Evolutionary conservation across 2,888 invertebrate genomes (phyloP).

Genomic region (Nasonia oneida): DNA sequence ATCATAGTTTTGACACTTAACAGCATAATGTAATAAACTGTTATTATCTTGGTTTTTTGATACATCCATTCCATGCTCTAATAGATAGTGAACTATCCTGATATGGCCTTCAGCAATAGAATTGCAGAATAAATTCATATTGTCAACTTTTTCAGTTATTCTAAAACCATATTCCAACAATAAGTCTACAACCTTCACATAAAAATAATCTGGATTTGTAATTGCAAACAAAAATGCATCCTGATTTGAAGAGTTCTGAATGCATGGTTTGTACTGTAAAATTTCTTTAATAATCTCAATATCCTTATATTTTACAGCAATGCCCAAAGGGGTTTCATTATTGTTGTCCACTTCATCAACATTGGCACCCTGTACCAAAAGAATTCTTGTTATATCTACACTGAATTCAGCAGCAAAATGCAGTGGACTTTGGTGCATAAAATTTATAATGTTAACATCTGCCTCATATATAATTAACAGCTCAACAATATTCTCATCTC

Average conservation of each 20-base stretch:
- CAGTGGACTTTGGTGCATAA: constrained; percentile 23
- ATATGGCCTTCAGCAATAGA: constrained; percentile 6
- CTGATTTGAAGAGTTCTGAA: constrained; percentile 29
- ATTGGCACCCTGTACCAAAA: constrained; percentile 22
- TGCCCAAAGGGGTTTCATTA: constrained; percentile 41
- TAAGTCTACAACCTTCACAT: constrained; percentile 16
- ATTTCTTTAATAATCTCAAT: constrained; percentile 29
- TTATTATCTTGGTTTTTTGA: constrained; percentile 17
- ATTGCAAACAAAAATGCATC: constrained; percentile 42
- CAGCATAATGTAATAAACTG: constrained; percentile 38
- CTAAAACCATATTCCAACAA: constrained; percentile 36
- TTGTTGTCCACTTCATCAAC: constrained; percentile 34
- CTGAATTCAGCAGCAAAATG: constrained; percentile 44
- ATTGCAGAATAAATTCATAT: constrained; percentile 22
- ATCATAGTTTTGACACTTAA: constrained; percentile 6
- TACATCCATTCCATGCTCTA: not conserved
- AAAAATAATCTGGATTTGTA: constrained; percentile 13
- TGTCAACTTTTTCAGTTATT: constrained; percentile 24
- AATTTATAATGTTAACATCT: constrained; percentile 44
- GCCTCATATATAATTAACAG: constrained; percentile 42
- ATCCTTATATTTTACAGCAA: constrained; percentile 33
- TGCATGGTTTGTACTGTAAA: constrained; percentile 33
- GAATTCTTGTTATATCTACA: constrained; percentile 27
- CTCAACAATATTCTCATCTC: constrained; percentile 29
- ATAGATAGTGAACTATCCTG: constrained; percentile 27